Conservation (phyloP, 2,797 vertebrate genomes). For the Hydrolagus colliei region DNA sequence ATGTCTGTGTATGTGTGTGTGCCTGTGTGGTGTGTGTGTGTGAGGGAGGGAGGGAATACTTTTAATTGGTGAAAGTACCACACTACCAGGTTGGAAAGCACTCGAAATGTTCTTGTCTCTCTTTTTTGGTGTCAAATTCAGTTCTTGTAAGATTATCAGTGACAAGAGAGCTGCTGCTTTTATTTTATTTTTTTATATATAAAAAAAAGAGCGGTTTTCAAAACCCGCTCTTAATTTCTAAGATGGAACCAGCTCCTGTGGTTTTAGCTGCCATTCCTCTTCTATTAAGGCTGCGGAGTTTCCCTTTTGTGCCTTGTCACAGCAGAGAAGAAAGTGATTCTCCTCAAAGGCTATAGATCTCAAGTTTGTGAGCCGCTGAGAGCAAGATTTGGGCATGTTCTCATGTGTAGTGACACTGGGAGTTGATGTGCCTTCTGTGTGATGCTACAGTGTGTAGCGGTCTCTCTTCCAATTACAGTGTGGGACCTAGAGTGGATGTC, state of each 20-base stretch:
- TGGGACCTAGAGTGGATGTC: not conserved
- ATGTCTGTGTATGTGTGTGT: no score
- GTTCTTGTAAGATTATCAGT: not conserved
- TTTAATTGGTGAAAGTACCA: no score
- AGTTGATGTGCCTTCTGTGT: conserved; percentile 7
- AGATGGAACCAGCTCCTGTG: not conserved
- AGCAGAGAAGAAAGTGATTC: conserved; percentile 27
- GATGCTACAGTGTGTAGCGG: not conserved
- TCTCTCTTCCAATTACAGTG: conserved; percentile 22
- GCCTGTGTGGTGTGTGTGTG: no score
- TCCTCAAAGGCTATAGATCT: conserved; percentile 13
- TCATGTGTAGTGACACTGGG: conserved; percentile 21
- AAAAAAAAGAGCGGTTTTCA: not conserved
- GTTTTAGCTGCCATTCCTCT: not conserved
- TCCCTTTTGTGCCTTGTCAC: not conserved
- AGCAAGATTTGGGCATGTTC: conserved; percentile 23
- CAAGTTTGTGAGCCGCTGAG: conserved; percentile 10
- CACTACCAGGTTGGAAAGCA: not conserved
- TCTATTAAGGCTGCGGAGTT: conserved; percentile 6
- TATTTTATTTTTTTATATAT: no score
- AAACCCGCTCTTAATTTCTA: not conserved
- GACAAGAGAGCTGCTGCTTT: not conserved
- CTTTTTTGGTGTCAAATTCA: not conserved
- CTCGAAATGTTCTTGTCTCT: not conserved
- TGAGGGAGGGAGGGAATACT: no score